Conservation (phyloP, 2,797 vertebrate genomes). For the Lithobates pipiens region DNA sequence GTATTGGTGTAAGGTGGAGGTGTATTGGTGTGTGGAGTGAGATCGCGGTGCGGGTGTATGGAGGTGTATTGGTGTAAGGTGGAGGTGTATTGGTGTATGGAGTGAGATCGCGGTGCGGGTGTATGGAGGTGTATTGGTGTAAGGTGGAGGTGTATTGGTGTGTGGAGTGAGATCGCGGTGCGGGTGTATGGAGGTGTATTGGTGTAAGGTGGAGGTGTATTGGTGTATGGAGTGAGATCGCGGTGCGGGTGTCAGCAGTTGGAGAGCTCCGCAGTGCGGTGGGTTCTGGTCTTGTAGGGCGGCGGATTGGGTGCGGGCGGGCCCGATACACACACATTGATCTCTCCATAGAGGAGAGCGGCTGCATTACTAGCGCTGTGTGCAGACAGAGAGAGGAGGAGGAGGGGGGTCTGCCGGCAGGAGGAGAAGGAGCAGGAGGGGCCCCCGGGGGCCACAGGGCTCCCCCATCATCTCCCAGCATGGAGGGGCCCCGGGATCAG, state of each 20-base stretch:
- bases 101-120: too few relatives aligned
- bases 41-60: too few relatives aligned
- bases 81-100: too few relatives aligned
- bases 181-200: too few relatives aligned
- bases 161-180: too few relatives aligned
- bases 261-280: not conserved
- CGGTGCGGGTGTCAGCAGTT: not conserved
- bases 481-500: constrained; percentile 64
- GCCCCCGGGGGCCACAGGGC: constrained; percentile 46
- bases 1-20: too few relatives aligned
- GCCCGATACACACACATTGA: constrained; percentile 43
- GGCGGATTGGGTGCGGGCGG: constrained; percentile 4
- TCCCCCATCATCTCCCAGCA: constrained; percentile 49
- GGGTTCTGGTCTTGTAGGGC: too few relatives aligned
- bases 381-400: not conserved
- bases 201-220: too few relatives aligned
- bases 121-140: too few relatives aligned
- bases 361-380: not conserved
- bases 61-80: too few relatives aligned
- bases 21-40: too few relatives aligned
- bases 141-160: too few relatives aligned
- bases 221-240: not conserved
- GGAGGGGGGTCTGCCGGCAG: not conserved
- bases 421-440: constrained; percentile 6
- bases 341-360: not conserved